Base-by-base conservation (phyloP, 2,888 invertebrate species). In the Barypeithes pellucidus region DNA sequence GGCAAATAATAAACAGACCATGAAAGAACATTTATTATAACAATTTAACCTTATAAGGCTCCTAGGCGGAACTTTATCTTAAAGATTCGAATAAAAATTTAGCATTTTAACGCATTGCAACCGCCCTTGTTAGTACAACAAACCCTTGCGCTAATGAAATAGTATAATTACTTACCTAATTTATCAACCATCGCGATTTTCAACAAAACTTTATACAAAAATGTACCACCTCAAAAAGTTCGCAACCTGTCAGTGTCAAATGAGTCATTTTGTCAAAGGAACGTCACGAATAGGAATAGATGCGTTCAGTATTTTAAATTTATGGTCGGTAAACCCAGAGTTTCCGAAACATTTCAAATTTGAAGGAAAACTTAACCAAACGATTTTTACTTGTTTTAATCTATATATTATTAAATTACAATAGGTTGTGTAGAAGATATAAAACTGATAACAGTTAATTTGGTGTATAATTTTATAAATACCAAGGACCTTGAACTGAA, bases 1-100 rank as follows among this genome's bases (percentile, higher is more conserved):
- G 63, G 67, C 70, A 71, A 77, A 76, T 71, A 79, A 72, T 79
- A 84, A 84, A 80, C 79, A 83, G 83, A 83, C 82, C 82, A 82
- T 82, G 81, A 83, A 83, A 77, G 77, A 70, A 68, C 62, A 73
- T 47, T 61, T 50, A 70, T 57, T 54, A 73, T 72, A 74, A 75
- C 70, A 76, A 77, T 77, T 79, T 78, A 78, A 78, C 80, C 80
- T 79, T 79, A 80, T 79, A 80, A 77, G 80, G 80, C 24, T 52
- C 50, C 69, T 61, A 68, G 68, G 67, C 69, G 72, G 63, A 75
- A 72, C 50, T 60, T 65, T 12, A 24, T 63, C 41, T 66, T 22
- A 54, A 16, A 8, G 14, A 50, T 67, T 43, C 3, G 1, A 18
- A 29, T 18, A 16, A 41, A 61, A 43, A 43, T 12, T 45, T 22